phyloP scores from a whole-genome alignment of 2,888 invertebrate genomes.

The Eurytoma adleriae region DNA sequence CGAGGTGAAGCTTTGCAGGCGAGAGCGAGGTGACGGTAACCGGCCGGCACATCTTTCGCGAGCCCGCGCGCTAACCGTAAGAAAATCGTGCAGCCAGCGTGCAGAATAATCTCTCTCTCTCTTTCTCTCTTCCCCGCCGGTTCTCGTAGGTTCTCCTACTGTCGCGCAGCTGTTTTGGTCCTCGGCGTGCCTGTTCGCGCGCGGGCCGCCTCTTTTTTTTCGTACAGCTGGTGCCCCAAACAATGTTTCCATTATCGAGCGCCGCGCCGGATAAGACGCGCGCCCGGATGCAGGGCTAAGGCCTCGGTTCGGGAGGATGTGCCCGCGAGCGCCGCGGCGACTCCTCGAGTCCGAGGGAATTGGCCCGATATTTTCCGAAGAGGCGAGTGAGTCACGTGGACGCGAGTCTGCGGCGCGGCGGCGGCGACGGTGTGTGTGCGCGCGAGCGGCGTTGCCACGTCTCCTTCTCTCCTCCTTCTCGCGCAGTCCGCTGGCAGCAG shows the following conservation, averaged over 20 bases:
- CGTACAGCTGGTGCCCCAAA: not conserved
- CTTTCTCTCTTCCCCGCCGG: slow-evolving; percentile 14
- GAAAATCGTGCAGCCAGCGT: slow-evolving; percentile 46
- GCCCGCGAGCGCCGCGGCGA: not conserved
- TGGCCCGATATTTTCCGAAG: slow-evolving; percentile 65
- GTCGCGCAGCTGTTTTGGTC: slow-evolving; percentile 40
- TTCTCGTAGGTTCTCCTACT: not conserved
- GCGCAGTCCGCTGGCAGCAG: slow-evolving; percentile 51
- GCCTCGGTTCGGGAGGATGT: not conserved
- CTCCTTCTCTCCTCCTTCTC: slow-evolving; percentile 34
- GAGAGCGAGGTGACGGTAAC: slow-evolving; percentile 14
- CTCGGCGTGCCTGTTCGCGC: slow-evolving; percentile 1
- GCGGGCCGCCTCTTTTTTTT: not conserved
- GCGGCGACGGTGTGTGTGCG: slow-evolving; percentile 38
- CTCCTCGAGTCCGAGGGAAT: slow-evolving; percentile 15
- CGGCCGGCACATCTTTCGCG: slow-evolving; percentile 36
- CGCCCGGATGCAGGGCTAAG: not conserved
- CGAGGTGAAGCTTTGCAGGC: not conserved
- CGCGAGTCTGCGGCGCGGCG: slow-evolving; percentile 58
- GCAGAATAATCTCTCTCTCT: slow-evolving; percentile 26
- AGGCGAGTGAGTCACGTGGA: slow-evolving; percentile 69
- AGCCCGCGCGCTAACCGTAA: not conserved
- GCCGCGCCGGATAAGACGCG: slow-evolving; percentile 1
- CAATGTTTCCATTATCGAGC: slow-evolving; percentile 44
- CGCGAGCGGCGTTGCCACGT: slow-evolving; percentile 46